Base-by-base conservation (phyloP, 1,140 invertebrate species). In the Magallana gigas region DNA sequence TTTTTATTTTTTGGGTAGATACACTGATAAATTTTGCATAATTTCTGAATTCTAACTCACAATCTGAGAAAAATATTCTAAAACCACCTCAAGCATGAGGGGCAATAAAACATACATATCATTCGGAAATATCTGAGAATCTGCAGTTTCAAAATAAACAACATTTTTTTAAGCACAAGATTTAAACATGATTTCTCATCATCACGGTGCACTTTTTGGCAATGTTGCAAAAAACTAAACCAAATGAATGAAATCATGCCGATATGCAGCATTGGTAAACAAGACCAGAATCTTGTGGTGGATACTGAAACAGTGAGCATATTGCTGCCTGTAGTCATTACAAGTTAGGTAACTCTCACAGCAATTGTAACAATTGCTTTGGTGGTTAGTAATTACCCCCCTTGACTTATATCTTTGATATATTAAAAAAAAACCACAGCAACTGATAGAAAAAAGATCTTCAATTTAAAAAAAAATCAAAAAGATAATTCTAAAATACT, bases 281-380 rank as follows among this genome's bases (percentile, higher is more conserved):
- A 76, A 76, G 8, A 4, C 68, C 68, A 76, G 23, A 76, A 48
- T 48, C 12, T 23, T 48, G 36, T 4, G 36, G 36, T 48, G 1
- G 36, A 48, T 48, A 48, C 36, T 4, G 2, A 4, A 48, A 48
- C 36, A 48, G 36, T 48, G 36, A 48, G 36, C 36, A 48, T 48
- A 48, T 48, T 48, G 36, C 5, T 48, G 5, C 36, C 36, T 48
- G 36, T 48, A 48, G 36, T 4, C 3, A 48, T 48, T 48, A 29
- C 12, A 76, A 76, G 68, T 76, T 29, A 76, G 68, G 29, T 23
- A 76, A 76, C 68, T 76, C 68, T 29, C 36, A 29, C 68, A 76
- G 23, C 23, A 76, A 16, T 62, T 62, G 5, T 62, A 6, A 6
- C 12, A 11, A 62, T 12, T 62, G 60, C 11, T 62, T 62, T 62